Evolutionary conservation across 2,113 vertebrate genomes (phyloP).

Genomic region (Ariopsis seemanni): DNA sequence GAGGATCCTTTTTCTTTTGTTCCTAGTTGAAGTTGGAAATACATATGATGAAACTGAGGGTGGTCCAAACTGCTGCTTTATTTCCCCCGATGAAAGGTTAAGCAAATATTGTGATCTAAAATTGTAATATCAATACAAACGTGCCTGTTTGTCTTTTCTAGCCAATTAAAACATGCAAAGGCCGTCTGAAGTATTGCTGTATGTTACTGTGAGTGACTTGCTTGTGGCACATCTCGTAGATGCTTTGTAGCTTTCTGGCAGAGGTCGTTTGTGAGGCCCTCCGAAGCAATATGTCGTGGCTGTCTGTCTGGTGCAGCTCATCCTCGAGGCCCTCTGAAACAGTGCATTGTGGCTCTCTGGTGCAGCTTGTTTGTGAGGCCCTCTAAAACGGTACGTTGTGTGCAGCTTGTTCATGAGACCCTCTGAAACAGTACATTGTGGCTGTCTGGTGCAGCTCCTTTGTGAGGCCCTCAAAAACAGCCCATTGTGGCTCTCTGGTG

Average conservation of each 20-base stretch:
- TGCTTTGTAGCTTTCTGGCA: no score
- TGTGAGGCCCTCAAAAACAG: not conserved
- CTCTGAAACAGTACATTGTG: not conserved
- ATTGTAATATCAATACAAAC: not conserved
- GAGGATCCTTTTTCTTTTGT: not conserved
- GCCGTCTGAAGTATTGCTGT: not conserved
- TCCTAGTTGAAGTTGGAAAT: not conserved
- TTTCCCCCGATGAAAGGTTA: not conserved
- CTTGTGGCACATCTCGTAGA: not conserved
- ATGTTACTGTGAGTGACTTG: not conserved
- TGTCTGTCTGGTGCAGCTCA: not conserved
- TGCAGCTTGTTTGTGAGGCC: not conserved
- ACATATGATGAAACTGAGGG: not conserved
- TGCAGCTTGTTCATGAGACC: not conserved
- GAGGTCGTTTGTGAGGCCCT: no score
- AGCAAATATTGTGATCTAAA: not conserved
- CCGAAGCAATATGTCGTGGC: not conserved
- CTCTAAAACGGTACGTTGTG: not conserved
- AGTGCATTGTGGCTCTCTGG: not conserved
- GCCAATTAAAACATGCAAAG: not conserved
- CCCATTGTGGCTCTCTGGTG: not conserved
- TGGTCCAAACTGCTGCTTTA: not conserved
- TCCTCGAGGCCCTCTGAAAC: not conserved
- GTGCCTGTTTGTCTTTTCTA: slow-evolving; percentile 5
- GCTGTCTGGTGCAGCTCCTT: not conserved